Percentiles rank a stretch among this genome's conserved stretches.
These are phyloP conservation scores for Andrena hattorfiana DNA, from an alignment of 2,888 invertebrate species.

Conservation along the genomic window DNA sequence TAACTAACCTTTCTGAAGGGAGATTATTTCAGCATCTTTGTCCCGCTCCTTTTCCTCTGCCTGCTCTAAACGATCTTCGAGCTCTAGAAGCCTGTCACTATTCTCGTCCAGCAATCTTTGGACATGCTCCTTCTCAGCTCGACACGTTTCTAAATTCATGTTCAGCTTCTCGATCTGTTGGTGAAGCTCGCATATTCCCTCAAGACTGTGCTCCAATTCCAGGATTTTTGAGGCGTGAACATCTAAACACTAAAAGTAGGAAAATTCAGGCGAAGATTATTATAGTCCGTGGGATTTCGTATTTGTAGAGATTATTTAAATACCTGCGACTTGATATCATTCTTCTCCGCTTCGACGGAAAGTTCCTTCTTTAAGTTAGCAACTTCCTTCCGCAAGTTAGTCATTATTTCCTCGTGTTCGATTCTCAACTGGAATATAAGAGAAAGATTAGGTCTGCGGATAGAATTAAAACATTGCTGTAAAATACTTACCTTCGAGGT, in stretches of 20 bases:
- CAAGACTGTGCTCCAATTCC: conserved; percentile 57
- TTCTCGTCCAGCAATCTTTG: conserved; percentile 54
- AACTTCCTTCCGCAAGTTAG: conserved; percentile 10
- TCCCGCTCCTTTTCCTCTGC: conserved; percentile 70
- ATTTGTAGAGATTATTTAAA: conserved; percentile 9
- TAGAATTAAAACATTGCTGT: neutral
- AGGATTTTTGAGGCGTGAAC: conserved; percentile 51
- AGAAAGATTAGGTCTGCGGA: neutral
- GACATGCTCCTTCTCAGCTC: conserved; percentile 51
- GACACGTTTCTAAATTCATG: conserved; percentile 55
- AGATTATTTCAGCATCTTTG: conserved; percentile 78
- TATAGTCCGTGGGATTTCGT: neutral
- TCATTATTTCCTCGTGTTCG: conserved; percentile 41
- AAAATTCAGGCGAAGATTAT: neutral
- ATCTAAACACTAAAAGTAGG: conserved; percentile 59
- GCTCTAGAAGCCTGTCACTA: conserved; percentile 40
- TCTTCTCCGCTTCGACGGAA: conserved; percentile 14
- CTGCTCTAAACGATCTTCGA: conserved; percentile 57
- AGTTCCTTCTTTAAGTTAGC: conserved; percentile 22
- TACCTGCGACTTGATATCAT: conserved; percentile 49
- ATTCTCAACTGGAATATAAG: conserved; percentile 39
- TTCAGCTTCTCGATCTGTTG: conserved; percentile 56
- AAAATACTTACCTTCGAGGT: conserved; percentile 35
- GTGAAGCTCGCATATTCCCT: conserved; percentile 38
- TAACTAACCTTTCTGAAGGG: conserved; percentile 76